Evolutionary conservation across 2,113 vertebrate species (phyloP), one percentile per base, ranked within the genome.

Genomic region (Prionailurus bengalensis): DNA sequence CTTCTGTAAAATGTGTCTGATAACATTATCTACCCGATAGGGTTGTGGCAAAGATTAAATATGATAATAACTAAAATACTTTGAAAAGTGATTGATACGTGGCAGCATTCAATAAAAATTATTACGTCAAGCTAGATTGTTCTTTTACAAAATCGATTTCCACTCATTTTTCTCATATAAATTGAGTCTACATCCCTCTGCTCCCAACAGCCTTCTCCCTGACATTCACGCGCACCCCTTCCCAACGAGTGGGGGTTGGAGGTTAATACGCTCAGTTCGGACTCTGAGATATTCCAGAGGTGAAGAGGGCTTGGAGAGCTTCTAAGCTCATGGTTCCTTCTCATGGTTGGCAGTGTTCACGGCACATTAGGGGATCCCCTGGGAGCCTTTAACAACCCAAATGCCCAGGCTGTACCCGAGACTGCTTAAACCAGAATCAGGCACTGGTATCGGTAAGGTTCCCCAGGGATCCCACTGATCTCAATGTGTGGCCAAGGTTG

Each of bases 31-130:
- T 45, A 36, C 53, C 39, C 55, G 65, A 51, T 31, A 21, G 42
- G n/a, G 9, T 31, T 87, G 33, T 82, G 90, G 27, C 74, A 74
- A 82, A 91, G 53, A 91, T 91, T 68, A 96, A 82, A 74, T 51
- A 76, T 13, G 63, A 78, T 45, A 23, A 71, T 65, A 78, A 63
- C 58, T 33, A 73, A 89, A 48, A 33, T 68, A 63, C 65, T 55
- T 87, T n/a, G 66, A 89, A 95, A 58, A 65, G 42, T 51, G 27
- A 45, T 71, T 39, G 14, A 13, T 17, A 45, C 15, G 31, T 29
- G 16, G 36, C 15, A 66, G 42, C 29, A 6, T 58, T 78, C 33
- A 66, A 73, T 73, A 23, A 61, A 61, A 73, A 48, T 82, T 90
- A 83, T 80, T 79, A 83, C 90, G 36, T 55, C 31, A 68, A 19